Evolutionary conservation across 2,797 vertebrate genomes (phyloP).

Genomic region (Schizothorax lantsangensis): DNA sequence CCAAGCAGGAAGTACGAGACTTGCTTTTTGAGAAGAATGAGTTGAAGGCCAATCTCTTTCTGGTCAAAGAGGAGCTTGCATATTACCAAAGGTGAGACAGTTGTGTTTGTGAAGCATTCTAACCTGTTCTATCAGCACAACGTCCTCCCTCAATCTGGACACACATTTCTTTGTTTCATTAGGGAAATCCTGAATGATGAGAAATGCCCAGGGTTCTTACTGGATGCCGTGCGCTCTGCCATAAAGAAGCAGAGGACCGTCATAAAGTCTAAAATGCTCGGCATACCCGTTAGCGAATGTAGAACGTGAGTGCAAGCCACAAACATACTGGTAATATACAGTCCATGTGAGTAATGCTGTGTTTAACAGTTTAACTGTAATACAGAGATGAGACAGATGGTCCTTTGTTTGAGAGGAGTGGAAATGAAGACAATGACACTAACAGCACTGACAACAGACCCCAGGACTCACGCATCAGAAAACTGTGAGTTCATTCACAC

Average conservation of each 20-base stretch:
- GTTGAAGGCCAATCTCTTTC: conserved; percentile 94
- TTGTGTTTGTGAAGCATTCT: neutral
- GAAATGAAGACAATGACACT: conserved; percentile 66
- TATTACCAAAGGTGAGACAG: conserved; percentile 91
- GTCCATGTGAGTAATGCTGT: neutral
- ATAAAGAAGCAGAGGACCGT: conserved; percentile 88
- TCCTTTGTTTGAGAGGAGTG: conserved; percentile 68
- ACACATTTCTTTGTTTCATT: conserved; percentile 38
- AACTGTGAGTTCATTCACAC: conserved; percentile 85
- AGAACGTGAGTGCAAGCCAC: conserved; percentile 82
- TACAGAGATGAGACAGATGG: conserved; percentile 87
- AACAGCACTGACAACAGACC: conserved; percentile 77
- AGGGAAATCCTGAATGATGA: conserved; percentile 93
- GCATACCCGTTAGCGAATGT: conserved; percentile 80
- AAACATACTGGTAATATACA: neutral
- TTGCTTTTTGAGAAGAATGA: conserved; percentile 94
- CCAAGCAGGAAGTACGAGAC: conserved; percentile 90
- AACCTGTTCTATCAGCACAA: conserved; percentile 1
- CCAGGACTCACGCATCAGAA: conserved; percentile 87
- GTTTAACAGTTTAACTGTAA: conserved; percentile 34
- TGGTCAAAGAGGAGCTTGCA: conserved; percentile 93
- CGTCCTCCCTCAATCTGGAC: neutral
- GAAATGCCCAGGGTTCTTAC: conserved; percentile 86
- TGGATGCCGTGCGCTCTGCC: conserved; percentile 86
- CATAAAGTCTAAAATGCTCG: conserved; percentile 97